A percentile compares a stretch with the other conserved stretches of the same genome.
phyloP scores from a whole-genome alignment of 2,797 vertebrate genomes.

The Myripristis murdjan region DNA sequence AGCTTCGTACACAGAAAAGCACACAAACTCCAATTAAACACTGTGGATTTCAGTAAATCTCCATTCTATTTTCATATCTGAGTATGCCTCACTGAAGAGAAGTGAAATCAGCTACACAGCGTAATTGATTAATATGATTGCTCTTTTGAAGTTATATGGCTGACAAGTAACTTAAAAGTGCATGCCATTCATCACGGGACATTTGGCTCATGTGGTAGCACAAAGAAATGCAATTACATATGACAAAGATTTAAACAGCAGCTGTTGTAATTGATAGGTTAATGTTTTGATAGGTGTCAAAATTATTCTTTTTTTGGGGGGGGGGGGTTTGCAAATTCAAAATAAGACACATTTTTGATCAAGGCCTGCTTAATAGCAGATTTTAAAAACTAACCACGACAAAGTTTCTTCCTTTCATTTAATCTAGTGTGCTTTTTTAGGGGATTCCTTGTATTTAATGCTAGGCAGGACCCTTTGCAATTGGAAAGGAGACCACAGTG shows the following conservation, averaged over 20 bases:
- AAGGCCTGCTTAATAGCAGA: slow-evolving; percentile 1
- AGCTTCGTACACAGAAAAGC: slow-evolving; percentile 80
- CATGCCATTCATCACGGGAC: slow-evolving; percentile 67
- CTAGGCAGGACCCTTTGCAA: slow-evolving; percentile 21
- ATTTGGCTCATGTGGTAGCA: slow-evolving; percentile 41
- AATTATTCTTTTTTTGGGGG: slow-evolving; percentile 14
- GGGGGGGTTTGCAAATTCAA: slow-evolving; percentile 3
- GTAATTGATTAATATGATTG: slow-evolving; percentile 78
- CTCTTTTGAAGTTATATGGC: slow-evolving; percentile 73
- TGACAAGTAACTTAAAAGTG: slow-evolving; percentile 83
- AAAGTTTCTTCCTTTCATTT: neutral
- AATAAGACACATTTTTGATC: neutral
- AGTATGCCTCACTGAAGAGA: slow-evolving; percentile 70
- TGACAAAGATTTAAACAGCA: slow-evolving; percentile 35
- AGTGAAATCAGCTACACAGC: slow-evolving; percentile 55
- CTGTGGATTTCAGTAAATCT: slow-evolving; percentile 82
- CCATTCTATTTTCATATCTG: slow-evolving; percentile 80
- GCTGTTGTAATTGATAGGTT: slow-evolving; percentile 37
- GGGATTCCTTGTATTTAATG: neutral
- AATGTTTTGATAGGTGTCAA: slow-evolving; percentile 29
- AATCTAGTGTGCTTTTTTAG: neutral
- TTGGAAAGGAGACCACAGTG: slow-evolving; percentile 51
- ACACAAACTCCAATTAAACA: slow-evolving; percentile 86
- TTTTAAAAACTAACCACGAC: neutral
- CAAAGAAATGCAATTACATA: slow-evolving; percentile 40